Percentiles rank a stretch among this genome's conserved stretches.
phyloP scores from a whole-genome alignment of 2,797 vertebrate species.

The Gambelia wislizenii region DNA sequence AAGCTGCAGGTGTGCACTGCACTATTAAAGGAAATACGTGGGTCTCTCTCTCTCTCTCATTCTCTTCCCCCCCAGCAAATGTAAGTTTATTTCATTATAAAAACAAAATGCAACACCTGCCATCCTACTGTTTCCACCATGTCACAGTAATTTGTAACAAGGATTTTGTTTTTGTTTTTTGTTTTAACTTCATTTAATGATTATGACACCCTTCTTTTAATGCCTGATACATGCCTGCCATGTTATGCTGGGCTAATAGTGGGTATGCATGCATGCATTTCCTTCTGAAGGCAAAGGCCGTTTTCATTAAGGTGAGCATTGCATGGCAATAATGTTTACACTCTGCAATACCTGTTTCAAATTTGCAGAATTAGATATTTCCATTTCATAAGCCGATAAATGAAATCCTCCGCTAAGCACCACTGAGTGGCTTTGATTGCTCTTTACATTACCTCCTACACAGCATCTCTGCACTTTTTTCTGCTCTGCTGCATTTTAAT shows the following conservation, averaged over 20 bases:
- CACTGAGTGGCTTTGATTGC: conserved; percentile 77
- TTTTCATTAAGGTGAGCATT: conserved; percentile 79
- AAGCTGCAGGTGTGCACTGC: conserved; percentile 75
- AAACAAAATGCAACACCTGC: conserved; percentile 83
- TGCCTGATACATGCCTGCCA: conserved; percentile 57
- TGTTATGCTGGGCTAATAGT: conserved; percentile 70
- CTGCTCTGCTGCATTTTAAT: conserved; percentile 79
- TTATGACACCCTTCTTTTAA: conserved; percentile 68
- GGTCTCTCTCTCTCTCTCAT: conserved; percentile 19
- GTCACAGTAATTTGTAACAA: conserved; percentile 82
- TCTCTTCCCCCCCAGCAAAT: conserved; percentile 53
- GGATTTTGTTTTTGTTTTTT: conserved; percentile 72
- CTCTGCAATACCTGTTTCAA: conserved; percentile 78
- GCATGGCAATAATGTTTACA: conserved; percentile 75
- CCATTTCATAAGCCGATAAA: conserved; percentile 71
- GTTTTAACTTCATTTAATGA: conserved; percentile 83
- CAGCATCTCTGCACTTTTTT: conserved; percentile 73
- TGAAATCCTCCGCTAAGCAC: conserved; percentile 74
- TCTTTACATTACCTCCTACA: conserved; percentile 74
- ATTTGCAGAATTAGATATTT: conserved; percentile 79
- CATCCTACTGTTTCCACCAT: conserved; percentile 81
- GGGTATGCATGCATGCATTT: conserved; percentile 62
- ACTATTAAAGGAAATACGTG: conserved; percentile 70
- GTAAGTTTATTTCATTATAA: conserved; percentile 72
- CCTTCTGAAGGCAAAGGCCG: conserved; percentile 69